Base-by-base conservation (phyloP, 2,888 invertebrate genomes). In the Dynastes tityus region DNA sequence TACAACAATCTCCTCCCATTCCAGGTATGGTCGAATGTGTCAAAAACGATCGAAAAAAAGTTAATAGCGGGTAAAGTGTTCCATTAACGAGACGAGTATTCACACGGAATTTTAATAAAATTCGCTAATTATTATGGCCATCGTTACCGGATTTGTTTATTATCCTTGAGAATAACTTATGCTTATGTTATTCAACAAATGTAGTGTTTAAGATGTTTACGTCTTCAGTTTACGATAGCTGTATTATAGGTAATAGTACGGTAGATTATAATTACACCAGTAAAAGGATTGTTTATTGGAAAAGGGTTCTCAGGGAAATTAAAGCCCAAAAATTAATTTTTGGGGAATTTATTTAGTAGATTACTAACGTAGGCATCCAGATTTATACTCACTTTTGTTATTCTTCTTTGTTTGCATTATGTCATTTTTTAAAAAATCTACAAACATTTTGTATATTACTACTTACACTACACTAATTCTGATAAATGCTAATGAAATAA, bases 61-160 rank as follows among this genome's bases (percentile, higher is more conserved):
- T 16, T 61, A 73, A 61, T 58, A 61, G 22, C 55, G 49, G 40
- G 61, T n/a, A 74, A 73, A 70, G 32, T 73, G 40, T 27, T 27
- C 22, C 73, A 61, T 74, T 74, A 74, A 74, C 45, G 61, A 49
- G 9, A 22, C 49, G 45, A 27, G 22, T 4, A 13, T 61, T 61
- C 61, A 61, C 73, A 61, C 45, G 49, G 58, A 74, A 61, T 74
- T 61, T 74, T 74, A 74, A 61, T 74, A 74, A 74, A 61, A 61
- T 61, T 9, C 61, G 49, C 27, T 45, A 61, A 74, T 74, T 74
- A 68, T 13, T 27, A 45, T 27, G 9, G 27, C 16, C 61, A 74
- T 74, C 40, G 27, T 45, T 61, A 61, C 61, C 22, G 22, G 4
- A 6, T 45, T 61, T 74, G 71, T 74, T 61, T 74, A 61, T 63